Percentiles rank a stretch among this genome's conserved stretches.
phyloP scores from a whole-genome alignment of 2,797 vertebrate species.

The Oryzias sinensis region DNA sequence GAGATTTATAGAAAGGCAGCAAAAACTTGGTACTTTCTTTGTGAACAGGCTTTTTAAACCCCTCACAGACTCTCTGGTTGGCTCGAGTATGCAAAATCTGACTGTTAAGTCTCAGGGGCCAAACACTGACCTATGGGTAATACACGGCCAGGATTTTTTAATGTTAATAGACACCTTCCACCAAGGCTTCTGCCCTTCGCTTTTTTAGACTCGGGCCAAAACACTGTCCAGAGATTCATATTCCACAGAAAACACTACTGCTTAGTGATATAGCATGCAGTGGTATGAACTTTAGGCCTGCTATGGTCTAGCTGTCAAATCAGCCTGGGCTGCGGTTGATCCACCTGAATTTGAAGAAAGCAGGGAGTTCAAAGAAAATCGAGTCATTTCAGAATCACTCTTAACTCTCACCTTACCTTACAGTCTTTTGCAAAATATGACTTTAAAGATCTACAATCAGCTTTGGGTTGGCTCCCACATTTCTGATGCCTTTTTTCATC shows the following conservation, averaged over 20 bases:
- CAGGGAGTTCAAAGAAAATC: conserved; percentile 66
- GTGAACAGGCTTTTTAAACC: conserved; percentile 27
- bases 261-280: conserved; percentile 20
- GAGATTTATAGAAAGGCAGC: conserved; percentile 32
- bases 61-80: conserved; percentile 29
- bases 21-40: conserved; percentile 37
- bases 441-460: conserved; percentile 66
- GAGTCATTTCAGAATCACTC: conserved; percentile 47
- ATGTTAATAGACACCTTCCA: conserved; percentile 54
- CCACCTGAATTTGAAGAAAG: conserved; percentile 57
- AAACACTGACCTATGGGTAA: conserved; percentile 41
- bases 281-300: conserved; percentile 25
- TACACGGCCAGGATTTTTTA: conserved; percentile 34
- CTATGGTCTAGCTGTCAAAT: conserved; percentile 37
- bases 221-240: conserved; percentile 32
- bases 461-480: conserved; percentile 37
- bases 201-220: conserved; percentile 36
- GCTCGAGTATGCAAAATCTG: conserved; percentile 40
- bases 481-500: conserved; percentile 33
- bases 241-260: conserved; percentile 24
- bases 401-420: conserved; percentile 38
- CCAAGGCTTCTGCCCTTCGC: conserved; percentile 44
- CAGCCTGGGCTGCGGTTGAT: conserved; percentile 38
- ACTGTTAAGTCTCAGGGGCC: conserved; percentile 51
- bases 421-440: conserved; percentile 53